A percentile compares a stretch with the other conserved stretches of the same genome.
These are phyloP conservation scores for Drosophila watanabei DNA, from an alignment of 1,140 invertebrate species.

Conservation along the genomic window DNA sequence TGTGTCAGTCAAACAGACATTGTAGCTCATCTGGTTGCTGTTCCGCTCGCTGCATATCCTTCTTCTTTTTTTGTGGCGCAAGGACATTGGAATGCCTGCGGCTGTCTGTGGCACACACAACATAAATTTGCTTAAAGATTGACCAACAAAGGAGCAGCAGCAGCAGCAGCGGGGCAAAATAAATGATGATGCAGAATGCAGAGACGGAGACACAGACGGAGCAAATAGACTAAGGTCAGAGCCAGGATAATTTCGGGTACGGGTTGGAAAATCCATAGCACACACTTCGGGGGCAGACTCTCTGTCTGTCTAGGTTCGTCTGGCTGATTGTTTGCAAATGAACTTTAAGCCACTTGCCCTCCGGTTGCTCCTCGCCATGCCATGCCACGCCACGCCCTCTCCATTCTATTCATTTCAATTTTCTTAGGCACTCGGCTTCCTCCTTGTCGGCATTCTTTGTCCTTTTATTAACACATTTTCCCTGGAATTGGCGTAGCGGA, in stretches of 20 bases:
- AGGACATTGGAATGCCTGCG: constrained; percentile 43
- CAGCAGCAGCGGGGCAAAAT: not conserved
- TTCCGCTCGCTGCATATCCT: constrained; percentile 27
- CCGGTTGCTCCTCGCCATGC: not conserved
- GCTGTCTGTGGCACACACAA: constrained; percentile 36
- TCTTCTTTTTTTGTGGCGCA: constrained; percentile 27
- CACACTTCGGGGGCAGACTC: constrained; percentile 37
- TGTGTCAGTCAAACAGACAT: constrained; percentile 53
- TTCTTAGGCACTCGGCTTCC: constrained; percentile 34
- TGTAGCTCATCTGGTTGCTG: constrained; percentile 40
- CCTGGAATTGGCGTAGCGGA: constrained; percentile 24
- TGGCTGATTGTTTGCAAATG: constrained; percentile 52
- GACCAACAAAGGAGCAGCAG: constrained; percentile 15
- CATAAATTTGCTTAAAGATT: constrained; percentile 55
- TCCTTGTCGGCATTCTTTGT: constrained; percentile 40
- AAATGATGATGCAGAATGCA: constrained; percentile 33
- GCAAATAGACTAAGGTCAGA: constrained; percentile 46
- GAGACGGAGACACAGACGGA: constrained; percentile 27
- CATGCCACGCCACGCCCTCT: not conserved
- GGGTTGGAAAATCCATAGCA: constrained; percentile 39
- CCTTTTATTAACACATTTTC: constrained; percentile 71
- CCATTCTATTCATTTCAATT: constrained; percentile 56
- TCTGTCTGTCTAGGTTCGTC: constrained; percentile 47
- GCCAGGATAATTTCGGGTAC: constrained; percentile 23
- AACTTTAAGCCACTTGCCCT: constrained; percentile 44